Base-by-base conservation (phyloP, 1,140 invertebrate genomes). In the Drosophila littoralis region DNA sequence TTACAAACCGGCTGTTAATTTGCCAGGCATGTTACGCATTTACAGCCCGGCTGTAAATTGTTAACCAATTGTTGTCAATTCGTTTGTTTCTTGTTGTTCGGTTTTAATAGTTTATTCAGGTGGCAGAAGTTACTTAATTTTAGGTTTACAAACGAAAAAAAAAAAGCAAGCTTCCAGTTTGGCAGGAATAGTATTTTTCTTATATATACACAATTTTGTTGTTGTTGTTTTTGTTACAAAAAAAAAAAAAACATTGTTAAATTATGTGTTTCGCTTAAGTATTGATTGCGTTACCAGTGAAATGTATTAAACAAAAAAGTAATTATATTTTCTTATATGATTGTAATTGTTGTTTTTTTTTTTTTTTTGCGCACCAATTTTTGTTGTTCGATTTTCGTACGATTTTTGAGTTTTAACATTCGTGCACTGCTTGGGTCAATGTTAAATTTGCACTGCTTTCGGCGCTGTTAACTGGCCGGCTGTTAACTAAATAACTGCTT, bases 31-130 rank as follows among this genome's bases (percentile, higher is more conserved):
- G 28, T 33, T 10, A 15, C 7, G 13, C 28, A 45, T 45, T 43
- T 45, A 32, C 40, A 45, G 9, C 7, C 17, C 9, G n/a, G 22
- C 7, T 45, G 33, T 45, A 58, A 33, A 15, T 58, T 15, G 12
- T 22, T 51, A 28, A 5, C 22, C 5, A 28, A 28, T 46, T 68
- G 36, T 67, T 94, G 91, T 88, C 6, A 48, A 38, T 38, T 43
- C 36, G 9, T 50, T 43, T 38, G 36, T 10, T 54, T 66, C 12
- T 73, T 58, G 42, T 60, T 68, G 17, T 67, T 72, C 12, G 33
- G 43, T 17, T 59, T n/a, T 50, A 63, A 35, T 46, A 59, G 13
- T 17, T 59, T 36, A 33, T 59, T 59, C 28, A 46, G 57, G 57
- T 59, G 57, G 57, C 57, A 59, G 57, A 59, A 35, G 32, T 59